Evolutionary conservation across 1,140 invertebrate genomes (phyloP).

Genomic region (Bombus superbus): DNA sequence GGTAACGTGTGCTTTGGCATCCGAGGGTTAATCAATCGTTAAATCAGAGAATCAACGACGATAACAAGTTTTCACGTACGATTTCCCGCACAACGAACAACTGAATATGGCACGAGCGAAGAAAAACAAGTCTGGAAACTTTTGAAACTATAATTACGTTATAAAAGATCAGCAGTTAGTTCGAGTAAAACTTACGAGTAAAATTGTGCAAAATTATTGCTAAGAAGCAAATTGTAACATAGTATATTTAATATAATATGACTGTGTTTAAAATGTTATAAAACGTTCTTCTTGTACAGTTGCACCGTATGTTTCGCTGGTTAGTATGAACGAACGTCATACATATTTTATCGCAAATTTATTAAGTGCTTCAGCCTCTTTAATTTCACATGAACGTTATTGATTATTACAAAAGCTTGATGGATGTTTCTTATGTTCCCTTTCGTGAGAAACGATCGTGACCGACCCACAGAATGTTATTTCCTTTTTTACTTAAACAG

Average conservation of each 20-base stretch:
- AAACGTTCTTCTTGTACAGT: conserved; percentile 36
- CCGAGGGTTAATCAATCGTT: neutral
- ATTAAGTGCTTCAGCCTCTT: conserved; percentile 26
- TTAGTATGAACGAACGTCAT: conserved; percentile 9
- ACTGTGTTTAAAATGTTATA: conserved; percentile 39
- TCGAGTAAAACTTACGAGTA: conserved; percentile 1
- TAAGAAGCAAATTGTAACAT: conserved; percentile 16
- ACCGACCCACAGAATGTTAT: neutral
- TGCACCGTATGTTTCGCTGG: neutral
- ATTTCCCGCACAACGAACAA: neutral
- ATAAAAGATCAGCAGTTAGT: neutral
- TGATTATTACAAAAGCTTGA: conserved; percentile 25
- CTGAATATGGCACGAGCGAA: neutral
- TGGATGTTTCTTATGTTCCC: neutral
- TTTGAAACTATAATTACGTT: neutral
- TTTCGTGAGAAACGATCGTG: neutral
- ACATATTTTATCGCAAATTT: conserved; percentile 12
- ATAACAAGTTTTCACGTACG: neutral
- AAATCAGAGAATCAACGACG: neutral
- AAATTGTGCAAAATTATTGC: conserved; percentile 28
- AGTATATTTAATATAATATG: conserved; percentile 14
- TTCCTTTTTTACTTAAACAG: conserved; percentile 14
- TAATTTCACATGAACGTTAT: neutral
- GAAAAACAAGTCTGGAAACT: neutral
- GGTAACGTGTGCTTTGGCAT: neutral